Conservation (phyloP, 2,888 invertebrate species). For the Hydropsyche betteni region DNA sequence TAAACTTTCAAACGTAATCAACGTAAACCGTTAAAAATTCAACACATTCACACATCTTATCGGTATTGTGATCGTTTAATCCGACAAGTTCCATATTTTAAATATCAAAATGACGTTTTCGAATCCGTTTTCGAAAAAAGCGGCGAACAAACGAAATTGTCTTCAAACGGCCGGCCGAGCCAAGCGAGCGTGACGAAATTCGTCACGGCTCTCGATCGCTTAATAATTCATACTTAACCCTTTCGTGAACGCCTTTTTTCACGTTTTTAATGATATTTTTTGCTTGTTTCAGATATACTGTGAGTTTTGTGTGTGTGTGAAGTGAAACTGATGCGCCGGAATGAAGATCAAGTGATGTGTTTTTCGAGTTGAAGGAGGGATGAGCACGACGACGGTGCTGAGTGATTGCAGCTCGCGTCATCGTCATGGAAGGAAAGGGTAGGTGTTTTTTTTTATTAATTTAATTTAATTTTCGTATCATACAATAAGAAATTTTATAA, state of each 20-base stretch:
- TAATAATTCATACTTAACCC: slow-evolving; percentile 24
- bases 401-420: slow-evolving; percentile 47
- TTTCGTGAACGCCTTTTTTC: slow-evolving; percentile 5
- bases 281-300: neutral
- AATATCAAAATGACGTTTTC: neutral
- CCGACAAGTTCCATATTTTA: neutral
- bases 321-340: neutral
- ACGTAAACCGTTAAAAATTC: no score
- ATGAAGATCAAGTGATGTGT: slow-evolving; percentile 30
- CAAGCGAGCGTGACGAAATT: slow-evolving; percentile 22
- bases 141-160: neutral
- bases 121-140: neutral
- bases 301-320: neutral
- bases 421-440: slow-evolving; percentile 47
- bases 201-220: slow-evolving; percentile 22
- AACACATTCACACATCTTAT: no score
- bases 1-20: no score
- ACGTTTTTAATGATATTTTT: neutral
- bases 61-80: no score
- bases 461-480: neutral
- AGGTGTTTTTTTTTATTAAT: neutral
- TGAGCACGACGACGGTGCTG: slow-evolving; percentile 46
- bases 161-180: neutral
- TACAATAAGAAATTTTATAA: no score
- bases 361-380: slow-evolving; percentile 29